These are phyloP conservation scores for Oxygymnocypris stewartii DNA, from an alignment of 2,113 vertebrate genomes.

Conservation along the genomic window DNA sequence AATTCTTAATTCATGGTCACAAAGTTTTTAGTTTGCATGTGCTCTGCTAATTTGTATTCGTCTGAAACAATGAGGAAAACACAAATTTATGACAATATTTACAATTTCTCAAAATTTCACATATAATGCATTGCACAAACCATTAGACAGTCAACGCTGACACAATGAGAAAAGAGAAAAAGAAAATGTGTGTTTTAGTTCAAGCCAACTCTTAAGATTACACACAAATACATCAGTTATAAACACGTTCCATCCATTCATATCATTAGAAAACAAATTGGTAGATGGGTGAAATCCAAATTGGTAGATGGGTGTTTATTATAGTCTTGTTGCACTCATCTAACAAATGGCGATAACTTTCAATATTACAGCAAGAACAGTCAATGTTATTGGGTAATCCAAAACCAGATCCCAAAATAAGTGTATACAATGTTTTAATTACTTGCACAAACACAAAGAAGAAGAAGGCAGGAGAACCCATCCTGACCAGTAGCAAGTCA, in stretches of 20 bases:
- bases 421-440: background rate
- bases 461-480: background rate
- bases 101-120: background rate
- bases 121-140: background rate
- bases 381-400: background rate
- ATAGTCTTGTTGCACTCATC: background rate
- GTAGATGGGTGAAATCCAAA: background rate
- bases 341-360: background rate
- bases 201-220: background rate
- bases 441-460: background rate
- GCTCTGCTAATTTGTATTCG: no score
- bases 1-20: no score
- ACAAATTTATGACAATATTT: background rate
- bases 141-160: background rate
- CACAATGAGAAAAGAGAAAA: background rate
- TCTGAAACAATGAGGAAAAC: background rate
- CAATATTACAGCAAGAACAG: background rate
- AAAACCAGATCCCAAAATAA: background rate
- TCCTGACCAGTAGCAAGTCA: background rate
- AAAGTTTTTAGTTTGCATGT: no score
- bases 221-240: background rate
- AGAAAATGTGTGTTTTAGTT: background rate
- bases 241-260: background rate
- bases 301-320: background rate
- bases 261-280: background rate